These are phyloP conservation scores for Xestia rhomboidea DNA, from an alignment of 2,888 invertebrate genomes.

Conservation along the genomic window DNA sequence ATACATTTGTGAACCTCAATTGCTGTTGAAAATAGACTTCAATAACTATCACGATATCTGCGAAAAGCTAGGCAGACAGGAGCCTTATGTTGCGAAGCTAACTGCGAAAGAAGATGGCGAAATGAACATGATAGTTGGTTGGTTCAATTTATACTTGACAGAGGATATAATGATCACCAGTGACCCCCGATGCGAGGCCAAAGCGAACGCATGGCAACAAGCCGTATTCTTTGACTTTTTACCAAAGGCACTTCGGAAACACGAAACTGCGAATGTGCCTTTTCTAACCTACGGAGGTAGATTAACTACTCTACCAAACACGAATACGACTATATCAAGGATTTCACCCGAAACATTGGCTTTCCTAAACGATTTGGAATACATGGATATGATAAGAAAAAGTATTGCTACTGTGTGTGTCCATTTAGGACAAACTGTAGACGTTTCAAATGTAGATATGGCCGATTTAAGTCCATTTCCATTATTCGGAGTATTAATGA, in stretches of 20 bases:
- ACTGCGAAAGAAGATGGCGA: constrained; percentile 45
- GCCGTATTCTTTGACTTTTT: constrained; percentile 59
- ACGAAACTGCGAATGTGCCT: constrained; percentile 19
- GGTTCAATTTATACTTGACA: constrained; percentile 92
- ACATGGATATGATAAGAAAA: constrained; percentile 51
- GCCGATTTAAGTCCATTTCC: constrained; percentile 90
- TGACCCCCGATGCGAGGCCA: constrained; percentile 82
- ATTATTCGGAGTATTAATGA: constrained; percentile 86
- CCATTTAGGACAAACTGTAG: constrained; percentile 47
- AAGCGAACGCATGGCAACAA: constrained; percentile 80
- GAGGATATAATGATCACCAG: constrained; percentile 89
- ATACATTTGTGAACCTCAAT: constrained; percentile 56
- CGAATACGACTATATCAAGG: constrained; percentile 26
- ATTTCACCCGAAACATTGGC: constrained; percentile 49
- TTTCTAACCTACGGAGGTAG: constrained; percentile 47
- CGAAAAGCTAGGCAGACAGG: constrained; percentile 40
- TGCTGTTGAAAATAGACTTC: constrained; percentile 56
- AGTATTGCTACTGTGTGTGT: constrained; percentile 39
- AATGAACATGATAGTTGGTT: constrained; percentile 86
- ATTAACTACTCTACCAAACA: constrained; percentile 28
- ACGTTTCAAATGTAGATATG: constrained; percentile 66
- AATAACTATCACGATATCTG: constrained; percentile 50
- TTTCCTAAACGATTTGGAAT: constrained; percentile 58
- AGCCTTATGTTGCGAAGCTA: constrained; percentile 30
- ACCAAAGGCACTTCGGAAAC: constrained; percentile 34